Evolutionary conservation across 2,113 vertebrate species (phyloP).

Genomic region (Dryoscopus gambensis): DNA sequence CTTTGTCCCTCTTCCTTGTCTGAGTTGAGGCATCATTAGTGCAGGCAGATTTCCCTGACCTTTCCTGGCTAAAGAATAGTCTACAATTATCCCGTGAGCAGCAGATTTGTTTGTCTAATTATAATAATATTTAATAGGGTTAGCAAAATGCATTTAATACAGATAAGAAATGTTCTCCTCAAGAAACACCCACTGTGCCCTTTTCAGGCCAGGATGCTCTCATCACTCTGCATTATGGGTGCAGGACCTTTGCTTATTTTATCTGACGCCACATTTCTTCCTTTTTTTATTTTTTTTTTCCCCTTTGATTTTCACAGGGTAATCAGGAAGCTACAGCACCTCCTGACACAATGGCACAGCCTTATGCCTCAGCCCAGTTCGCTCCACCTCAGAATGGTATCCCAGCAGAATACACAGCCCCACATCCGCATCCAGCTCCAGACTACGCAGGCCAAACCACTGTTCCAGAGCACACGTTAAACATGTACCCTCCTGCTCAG

Average conservation of each 20-base stretch:
- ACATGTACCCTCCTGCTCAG: conserved; percentile 90
- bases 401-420: conserved; percentile 87
- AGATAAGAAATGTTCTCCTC: background rate
- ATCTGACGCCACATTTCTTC: background rate
- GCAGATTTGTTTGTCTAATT: background rate
- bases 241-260: background rate
- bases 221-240: background rate
- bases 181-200: background rate
- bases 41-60: background rate
- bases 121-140: background rate
- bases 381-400: conserved; percentile 90
- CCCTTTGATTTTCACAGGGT: conserved; percentile 75
- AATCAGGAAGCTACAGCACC: conserved; percentile 93
- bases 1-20: background rate
- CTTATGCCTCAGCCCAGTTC: conserved; percentile 90
- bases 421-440: conserved; percentile 87
- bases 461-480: conserved; percentile 89
- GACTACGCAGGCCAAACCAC: conserved; percentile 88
- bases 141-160: background rate
- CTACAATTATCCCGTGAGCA: background rate
- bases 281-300: background rate
- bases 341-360: conserved; percentile 95
- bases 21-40: background rate
- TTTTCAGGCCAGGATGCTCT: background rate
- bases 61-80: background rate